Percentiles rank a stretch among this genome's conserved stretches.
Conservation (phyloP, 2,113 vertebrate species). For the Athene cunicularia region DNA sequence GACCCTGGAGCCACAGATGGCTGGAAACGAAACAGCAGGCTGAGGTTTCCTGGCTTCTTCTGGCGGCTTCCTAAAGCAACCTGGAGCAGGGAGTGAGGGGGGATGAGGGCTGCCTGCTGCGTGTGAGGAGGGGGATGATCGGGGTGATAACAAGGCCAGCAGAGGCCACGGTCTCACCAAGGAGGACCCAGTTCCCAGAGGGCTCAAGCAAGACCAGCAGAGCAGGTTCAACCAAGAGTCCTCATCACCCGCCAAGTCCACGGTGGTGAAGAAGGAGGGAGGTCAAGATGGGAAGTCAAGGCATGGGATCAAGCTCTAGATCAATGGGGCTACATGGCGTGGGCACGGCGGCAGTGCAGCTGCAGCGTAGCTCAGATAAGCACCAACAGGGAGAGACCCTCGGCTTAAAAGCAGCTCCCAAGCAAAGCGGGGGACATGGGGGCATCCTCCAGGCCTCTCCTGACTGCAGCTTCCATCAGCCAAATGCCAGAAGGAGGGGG, state of each 20-base stretch:
- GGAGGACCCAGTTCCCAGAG: background rate
- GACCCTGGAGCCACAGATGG: rapidly evolving
- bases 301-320: background rate
- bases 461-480: background rate
- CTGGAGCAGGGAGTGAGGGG: background rate
- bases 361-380: background rate
- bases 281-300: background rate
- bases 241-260: background rate
- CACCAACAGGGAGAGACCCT: background rate
- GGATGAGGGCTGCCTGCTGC: background rate
- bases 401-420: background rate
- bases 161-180: background rate
- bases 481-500: background rate
- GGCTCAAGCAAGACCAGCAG: background rate
- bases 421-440: rapidly evolving
- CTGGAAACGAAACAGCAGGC: background rate
- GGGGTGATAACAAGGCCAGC: background rate
- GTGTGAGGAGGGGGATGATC: background rate
- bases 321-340: no score
- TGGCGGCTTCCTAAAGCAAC: background rate
- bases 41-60: background rate
- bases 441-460: background rate
- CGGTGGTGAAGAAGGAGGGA: background rate
- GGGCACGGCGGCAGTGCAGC: background rate
- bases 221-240: background rate